Base-by-base conservation (phyloP, 2,797 vertebrate species). In the Pelodytes ibericus region DNA sequence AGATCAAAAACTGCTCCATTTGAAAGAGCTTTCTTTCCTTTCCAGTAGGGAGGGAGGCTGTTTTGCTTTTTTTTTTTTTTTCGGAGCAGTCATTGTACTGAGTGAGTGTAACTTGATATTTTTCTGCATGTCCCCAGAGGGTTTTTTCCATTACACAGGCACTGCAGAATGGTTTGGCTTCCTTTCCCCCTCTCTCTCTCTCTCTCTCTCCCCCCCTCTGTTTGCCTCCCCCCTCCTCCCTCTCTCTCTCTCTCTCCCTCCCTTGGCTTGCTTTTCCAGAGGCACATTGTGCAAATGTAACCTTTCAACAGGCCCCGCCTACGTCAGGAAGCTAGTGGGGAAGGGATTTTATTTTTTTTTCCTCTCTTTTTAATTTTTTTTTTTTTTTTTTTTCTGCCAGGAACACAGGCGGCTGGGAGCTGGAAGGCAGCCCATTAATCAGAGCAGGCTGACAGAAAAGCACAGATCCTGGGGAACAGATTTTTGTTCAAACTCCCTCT, bases 281-380 rank as follows among this genome's bases (percentile, higher is more conserved):
- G 89, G 89, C 93, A 89, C 92, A 92, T 92, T 93, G 93, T 95
- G 95, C 93, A 95, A 95, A 95, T 95, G 93, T 94, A 94, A 94
- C 95, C 95, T 95, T 95, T 95, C 89, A 86, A 87, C 84, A 90
- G 89, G 91, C 91, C 89, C 86, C 86, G 86, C 93, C 92, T 75
- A 88, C 89, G 90, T 90, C 93, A 91, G 93, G 93, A 94, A 93
- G 91, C 92, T 83, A 87, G 87, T 89, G 87, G 87, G 89, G 64
- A 60, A 27, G 66, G 59, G 49, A 3, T 13, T 62, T 58, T 26
- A 11, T 10, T 58, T 58, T 58, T 27, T 49, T 9, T 65, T 24
- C 24, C 20, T 33, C 63, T 49, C 41, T 24, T 51, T 44, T 47
- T 29, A 15, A 27, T 22, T 25, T 11, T 63, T 31, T 3, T 29